Evolutionary conservation across 2,888 invertebrate species (phyloP), one percentile per base, ranked within the genome.

Genomic region (Chrysina gloriosa): DNA sequence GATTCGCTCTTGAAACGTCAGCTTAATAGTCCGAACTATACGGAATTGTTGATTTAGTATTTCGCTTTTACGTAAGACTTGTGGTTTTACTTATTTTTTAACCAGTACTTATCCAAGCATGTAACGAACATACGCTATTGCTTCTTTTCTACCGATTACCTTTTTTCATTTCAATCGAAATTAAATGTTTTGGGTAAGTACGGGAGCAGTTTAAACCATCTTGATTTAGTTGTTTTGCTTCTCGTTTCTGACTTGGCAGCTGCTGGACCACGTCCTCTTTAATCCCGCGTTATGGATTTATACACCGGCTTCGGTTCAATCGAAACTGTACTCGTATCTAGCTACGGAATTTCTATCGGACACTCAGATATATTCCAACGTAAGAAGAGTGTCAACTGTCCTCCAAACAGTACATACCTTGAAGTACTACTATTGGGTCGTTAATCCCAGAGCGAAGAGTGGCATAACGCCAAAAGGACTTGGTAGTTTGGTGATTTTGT

Each of bases 221-320:
- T 90, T 89, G 87, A 88, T 86, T 83, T 88, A 94, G 93, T 90
- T 92, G 85, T 93, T 93, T 88, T 94, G 92, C 88, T 92, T 93
- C 89, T 93, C 93, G 81, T 93, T 93, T 87, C 88, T 93, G 81
- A 93, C 92, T 80, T 93, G 93, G 92, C 97, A 99, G 93, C 90
- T 99, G 77, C 89, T 99, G 88, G 99, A 99, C 86, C 97, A 98
- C 87, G 94, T 99, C 69, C 90, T 99, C 74, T 99, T 99, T 90
- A 99, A 99, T 88, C 98, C 99, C 5, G 96, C 97, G 27, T 87
- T 99, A 71, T 99, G 99, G 99, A 98, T 99, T 79, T 96, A 98
- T 85, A 96, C 98, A 7, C 95, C 97, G 58, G 95, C 98, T 29
- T 92, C 94, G 73, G 98, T 98, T 5, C 98, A 98, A 84, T 94